A percentile compares a stretch with the other conserved stretches of the same genome.
Evolutionary conservation across 2,113 vertebrate species (phyloP).

Genomic region (Octodon degus): DNA sequence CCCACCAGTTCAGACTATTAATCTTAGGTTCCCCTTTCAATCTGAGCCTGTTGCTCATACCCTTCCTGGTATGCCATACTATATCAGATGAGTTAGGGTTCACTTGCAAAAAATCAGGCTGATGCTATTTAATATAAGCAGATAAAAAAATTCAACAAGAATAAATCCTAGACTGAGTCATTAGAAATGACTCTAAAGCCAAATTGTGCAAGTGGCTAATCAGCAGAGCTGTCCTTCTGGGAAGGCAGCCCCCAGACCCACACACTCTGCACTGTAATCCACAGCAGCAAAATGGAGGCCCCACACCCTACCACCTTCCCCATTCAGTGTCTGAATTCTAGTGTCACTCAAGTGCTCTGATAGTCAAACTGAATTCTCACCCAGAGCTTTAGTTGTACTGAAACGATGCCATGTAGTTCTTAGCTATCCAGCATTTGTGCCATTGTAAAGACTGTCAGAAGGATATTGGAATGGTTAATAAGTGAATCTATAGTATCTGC

Average conservation of each 20-base stretch:
- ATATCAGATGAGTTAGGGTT: not conserved
- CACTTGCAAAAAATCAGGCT: not conserved
- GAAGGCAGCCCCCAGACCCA: not conserved
- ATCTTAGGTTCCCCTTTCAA: not conserved
- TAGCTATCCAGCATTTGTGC: slow-evolving; percentile 17
- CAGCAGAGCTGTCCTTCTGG: not conserved
- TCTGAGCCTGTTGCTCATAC: not conserved
- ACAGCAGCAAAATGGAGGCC: not conserved
- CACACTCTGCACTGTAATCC: not conserved
- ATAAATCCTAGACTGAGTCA: not conserved
- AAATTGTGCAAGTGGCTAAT: not conserved
- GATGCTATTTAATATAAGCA: slow-evolving; percentile 17
- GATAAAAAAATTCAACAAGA: not conserved
- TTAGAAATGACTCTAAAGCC: slow-evolving; percentile 21
- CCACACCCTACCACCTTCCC: not conserved
- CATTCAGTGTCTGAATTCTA: not conserved
- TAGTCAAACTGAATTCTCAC: not conserved
- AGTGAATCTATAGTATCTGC: not conserved
- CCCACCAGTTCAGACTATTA: not conserved
- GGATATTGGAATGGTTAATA: not conserved
- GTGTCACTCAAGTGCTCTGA: not conserved
- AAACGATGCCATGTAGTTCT: not conserved
- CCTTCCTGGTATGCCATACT: not conserved
- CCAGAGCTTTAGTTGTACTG: not conserved
- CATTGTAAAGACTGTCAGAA: not conserved